Conservation (phyloP, 2,797 vertebrate genomes). For the Carapus acus region DNA sequence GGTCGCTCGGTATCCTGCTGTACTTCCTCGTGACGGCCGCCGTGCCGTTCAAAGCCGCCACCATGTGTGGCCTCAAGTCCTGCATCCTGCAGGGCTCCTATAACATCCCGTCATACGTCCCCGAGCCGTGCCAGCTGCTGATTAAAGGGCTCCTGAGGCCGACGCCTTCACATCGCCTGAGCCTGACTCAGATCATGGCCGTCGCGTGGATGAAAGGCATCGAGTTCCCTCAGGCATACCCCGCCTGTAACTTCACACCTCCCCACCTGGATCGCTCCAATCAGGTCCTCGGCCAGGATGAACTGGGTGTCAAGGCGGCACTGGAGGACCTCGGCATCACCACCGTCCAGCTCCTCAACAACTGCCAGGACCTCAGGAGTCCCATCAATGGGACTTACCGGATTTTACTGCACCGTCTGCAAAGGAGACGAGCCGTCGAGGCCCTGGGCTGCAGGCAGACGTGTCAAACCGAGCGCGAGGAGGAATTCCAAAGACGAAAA, state of each 20-base stretch:
- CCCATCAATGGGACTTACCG: constrained; percentile 66
- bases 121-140: constrained; percentile 57
- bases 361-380: constrained; percentile 51
- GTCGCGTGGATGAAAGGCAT: constrained; percentile 64
- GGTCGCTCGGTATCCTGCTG: constrained; percentile 72
- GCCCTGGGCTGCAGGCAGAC: constrained; percentile 34
- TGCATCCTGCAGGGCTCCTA: constrained; percentile 69
- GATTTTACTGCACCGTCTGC: constrained; percentile 67
- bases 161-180: constrained; percentile 58
- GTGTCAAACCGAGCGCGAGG: constrained; percentile 30
- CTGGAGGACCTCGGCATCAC: constrained; percentile 65
- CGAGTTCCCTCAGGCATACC: constrained; percentile 53
- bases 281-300: constrained; percentile 47
- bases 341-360: constrained; percentile 56
- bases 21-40: constrained; percentile 71
- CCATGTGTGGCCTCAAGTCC: constrained; percentile 51
- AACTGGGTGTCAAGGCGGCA: constrained; percentile 53
- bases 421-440: constrained; percentile 57
- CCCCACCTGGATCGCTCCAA: constrained; percentile 45
- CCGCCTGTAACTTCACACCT: constrained; percentile 38
- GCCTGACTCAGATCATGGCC: constrained; percentile 50
- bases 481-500: constrained; percentile 31
- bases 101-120: constrained; percentile 58
- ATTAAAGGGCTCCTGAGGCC: constrained; percentile 63
- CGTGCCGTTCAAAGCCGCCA: constrained; percentile 65